These are phyloP conservation scores for Netta rufina DNA, from an alignment of 2,797 vertebrate genomes.

Conservation along the genomic window DNA sequence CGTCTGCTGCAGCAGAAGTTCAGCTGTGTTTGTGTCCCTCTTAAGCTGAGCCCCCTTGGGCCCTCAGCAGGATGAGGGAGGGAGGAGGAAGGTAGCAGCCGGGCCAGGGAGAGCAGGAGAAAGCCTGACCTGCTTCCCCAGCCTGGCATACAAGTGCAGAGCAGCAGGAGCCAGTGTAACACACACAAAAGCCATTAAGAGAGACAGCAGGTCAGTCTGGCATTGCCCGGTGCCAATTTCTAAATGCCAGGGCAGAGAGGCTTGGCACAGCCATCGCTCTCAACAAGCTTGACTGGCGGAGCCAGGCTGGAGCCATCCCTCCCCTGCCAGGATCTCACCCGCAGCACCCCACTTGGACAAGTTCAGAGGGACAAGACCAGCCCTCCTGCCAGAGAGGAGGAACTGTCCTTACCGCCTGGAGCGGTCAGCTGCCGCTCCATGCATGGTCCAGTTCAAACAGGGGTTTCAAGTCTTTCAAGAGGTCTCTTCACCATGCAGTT, in stretches of 20 bases:
- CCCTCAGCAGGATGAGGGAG: neutral
- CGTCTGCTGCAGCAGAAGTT: conserved; percentile 7
- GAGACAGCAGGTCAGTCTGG: conserved; percentile 61
- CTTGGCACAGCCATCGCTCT: neutral
- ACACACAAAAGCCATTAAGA: conserved; percentile 65
- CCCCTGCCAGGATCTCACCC: neutral
- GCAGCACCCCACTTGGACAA: neutral
- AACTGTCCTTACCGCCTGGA: conserved; percentile 16
- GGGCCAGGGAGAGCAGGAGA: neutral
- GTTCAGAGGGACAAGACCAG: conserved; percentile 15
- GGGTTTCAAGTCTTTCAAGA: neutral
- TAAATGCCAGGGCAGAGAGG: conserved; percentile 50
- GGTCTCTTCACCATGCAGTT: neutral
- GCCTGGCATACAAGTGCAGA: conserved; percentile 44
- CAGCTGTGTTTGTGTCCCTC: neutral
- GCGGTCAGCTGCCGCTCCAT: conserved; percentile 1
- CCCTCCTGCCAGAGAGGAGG: neutral
- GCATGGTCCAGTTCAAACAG: neutral
- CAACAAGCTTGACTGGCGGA: neutral
- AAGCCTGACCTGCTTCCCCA: conserved; percentile 41
- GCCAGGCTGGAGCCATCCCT: neutral
- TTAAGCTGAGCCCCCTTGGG: neutral
- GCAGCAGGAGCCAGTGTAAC: conserved; percentile 31
- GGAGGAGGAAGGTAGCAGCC: neutral
- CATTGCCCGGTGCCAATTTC: conserved; percentile 27